Evolutionary conservation across 2,888 invertebrate species (phyloP), one percentile per base, ranked within the genome.

Genomic region (Oscheius onirici): DNA sequence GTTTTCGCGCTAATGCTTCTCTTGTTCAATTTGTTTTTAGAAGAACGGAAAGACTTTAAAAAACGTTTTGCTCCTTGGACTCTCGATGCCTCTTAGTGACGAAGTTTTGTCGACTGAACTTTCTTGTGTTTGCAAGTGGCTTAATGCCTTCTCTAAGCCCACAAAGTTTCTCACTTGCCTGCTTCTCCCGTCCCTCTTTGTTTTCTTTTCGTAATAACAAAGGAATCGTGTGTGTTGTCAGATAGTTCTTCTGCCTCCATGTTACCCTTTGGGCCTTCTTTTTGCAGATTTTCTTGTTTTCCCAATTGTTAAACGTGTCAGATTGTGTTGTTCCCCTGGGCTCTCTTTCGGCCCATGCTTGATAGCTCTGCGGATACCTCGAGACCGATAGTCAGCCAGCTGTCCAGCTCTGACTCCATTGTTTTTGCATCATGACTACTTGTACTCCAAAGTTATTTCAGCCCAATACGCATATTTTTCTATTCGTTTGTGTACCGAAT

Each of bases 301-400:
- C 52, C 52, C 24, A 40, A 40, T 41, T 58, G 58, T 58, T 58
- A 58, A 58, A 41, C 43, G 40, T 58, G 43, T 58, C 58, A 58
- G 58, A 58, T 58, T 58, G 41, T 58, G 58, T 58, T 58, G 58
- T 58, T 57, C 43, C 58, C 58, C 58, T 17, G 58, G 43, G 58
- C 58, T 58, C 58, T 13, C 52, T 22, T 41, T n/a, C 41, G 8
- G 41, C 28, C 57, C 28, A 34, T 34, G 34, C 20, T 58, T 58
- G 58, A 58, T 58, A 58, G 40, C 58, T 8, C 34, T 40, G 58
- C 58, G 41, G 41, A 58, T 58, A 58, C 58, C 58, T 58, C 58
- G 58, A 58, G 41, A 58, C 22, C 58, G 41, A 58, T 24, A n/a
- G 58, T 20, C 41, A 20, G 58, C 58, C 58, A 58, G 58, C 58